phyloP scores from a whole-genome alignment of 2,113 vertebrate species.

The Melierax canorus region DNA sequence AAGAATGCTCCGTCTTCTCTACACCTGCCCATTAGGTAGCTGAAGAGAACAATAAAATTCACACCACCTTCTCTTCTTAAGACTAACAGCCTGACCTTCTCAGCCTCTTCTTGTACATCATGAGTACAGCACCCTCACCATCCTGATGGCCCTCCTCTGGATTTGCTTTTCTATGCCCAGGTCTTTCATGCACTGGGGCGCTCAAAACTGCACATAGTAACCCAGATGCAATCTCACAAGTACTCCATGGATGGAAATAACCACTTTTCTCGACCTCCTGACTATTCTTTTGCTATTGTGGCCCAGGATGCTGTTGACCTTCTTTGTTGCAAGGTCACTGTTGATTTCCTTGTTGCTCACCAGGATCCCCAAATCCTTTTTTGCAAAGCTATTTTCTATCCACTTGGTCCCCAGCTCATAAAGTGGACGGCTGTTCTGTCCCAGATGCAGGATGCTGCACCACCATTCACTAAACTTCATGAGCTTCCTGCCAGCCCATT shows the following conservation, averaged over 20 bases:
- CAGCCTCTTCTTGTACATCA: neutral
- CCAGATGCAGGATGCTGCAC: neutral
- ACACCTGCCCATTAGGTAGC: neutral
- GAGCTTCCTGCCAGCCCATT: neutral
- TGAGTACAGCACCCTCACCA: neutral
- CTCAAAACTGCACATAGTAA: neutral
- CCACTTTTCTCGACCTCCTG: neutral
- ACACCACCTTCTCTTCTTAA: neutral
- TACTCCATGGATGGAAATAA: neutral
- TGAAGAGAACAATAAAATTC: neutral
- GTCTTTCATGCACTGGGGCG: neutral
- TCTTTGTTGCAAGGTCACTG: neutral
- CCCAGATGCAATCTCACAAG: neutral
- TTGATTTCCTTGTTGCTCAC: neutral
- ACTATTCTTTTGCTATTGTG: neutral
- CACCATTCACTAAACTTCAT: neutral
- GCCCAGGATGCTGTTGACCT: neutral
- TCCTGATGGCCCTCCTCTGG: neutral
- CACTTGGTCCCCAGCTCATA: neutral
- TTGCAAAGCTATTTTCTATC: neutral
- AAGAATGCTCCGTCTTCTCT: neutral
- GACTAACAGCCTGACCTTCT: neutral
- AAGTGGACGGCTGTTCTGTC: neutral
- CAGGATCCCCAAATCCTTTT: neutral
- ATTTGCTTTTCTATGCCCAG: neutral